phyloP scores from a whole-genome alignment of 2,797 vertebrate genomes.

The Typhlichthys subterraneus region DNA sequence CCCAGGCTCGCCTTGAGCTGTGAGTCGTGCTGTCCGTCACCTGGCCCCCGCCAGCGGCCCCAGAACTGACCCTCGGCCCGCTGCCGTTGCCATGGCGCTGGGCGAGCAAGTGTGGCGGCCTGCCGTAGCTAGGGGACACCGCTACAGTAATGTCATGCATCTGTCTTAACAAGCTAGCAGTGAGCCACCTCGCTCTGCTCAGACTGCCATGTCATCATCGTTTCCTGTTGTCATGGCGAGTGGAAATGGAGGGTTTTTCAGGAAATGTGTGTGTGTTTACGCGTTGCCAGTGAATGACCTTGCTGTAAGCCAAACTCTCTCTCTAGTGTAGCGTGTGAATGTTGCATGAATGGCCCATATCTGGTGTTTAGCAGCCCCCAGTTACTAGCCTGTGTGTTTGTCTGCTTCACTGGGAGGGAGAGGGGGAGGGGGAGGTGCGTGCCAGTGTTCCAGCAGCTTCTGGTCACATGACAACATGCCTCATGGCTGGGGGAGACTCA shows the following conservation, averaged over 20 bases:
- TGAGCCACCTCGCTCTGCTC: conserved; percentile 17
- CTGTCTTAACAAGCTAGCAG: conserved; percentile 30
- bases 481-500: conserved; percentile 58
- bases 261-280: conserved; percentile 6
- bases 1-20: too few relatives aligned
- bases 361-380: conserved; percentile 19
- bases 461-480: conserved; percentile 65
- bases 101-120: conserved; percentile 28
- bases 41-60: too few relatives aligned
- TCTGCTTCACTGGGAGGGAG: conserved; percentile 19
- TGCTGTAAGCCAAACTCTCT: conserved; percentile 28
- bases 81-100: conserved; percentile 51
- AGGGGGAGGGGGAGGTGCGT: conserved; percentile 28
- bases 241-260: conserved; percentile 14
- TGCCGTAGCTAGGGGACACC: conserved; percentile 55
- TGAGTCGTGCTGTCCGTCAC: too few relatives aligned
- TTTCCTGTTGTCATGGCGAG: conserved; percentile 4
- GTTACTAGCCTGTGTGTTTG: not conserved
- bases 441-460: conserved; percentile 60
- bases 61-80: not conserved
- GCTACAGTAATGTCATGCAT: conserved; percentile 48
- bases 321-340: conserved; percentile 18
- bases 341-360: conserved; percentile 3
- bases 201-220: not conserved
- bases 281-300: conserved; percentile 36